Base-by-base conservation (phyloP, 2,797 vertebrate genomes). In the Pogonophryne albipinna region DNA sequence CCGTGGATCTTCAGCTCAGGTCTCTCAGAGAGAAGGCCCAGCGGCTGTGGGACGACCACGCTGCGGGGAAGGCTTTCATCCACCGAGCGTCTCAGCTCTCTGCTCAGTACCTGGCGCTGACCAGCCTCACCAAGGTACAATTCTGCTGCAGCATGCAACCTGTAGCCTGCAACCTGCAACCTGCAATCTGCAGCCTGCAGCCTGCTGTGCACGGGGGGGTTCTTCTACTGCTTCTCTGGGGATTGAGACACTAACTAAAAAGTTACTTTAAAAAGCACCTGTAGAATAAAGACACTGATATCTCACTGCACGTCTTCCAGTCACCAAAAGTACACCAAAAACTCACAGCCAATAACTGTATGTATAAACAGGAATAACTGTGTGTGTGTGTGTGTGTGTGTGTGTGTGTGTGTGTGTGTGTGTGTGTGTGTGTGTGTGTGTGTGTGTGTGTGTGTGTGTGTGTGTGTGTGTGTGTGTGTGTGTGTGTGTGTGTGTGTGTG, bases 11-110 rank as follows among this genome's bases (percentile, higher is more conserved):
- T 94, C 97, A 97, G 95, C 96, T 99, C 94, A 94, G 89, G 95
- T 97, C 94, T 95, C 95, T 99, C 78, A 98, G 95, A 95, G 97
- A 97, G 91, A 99, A 98, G 95, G 97, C 97, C 95, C 96, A 96
- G 92, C 96, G 96, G 94, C 95, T 99, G 92, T 96, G 95, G 94
- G 97, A 97, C 85, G 96, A 97, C 85, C 96, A 97, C 84, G 95
- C 97, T 83, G 96, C 96, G 93, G 96, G 96, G 92, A 98, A 96
- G 96, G 96, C 96, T 94, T 98, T 98, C 96, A 93, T 95, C 94
- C 97, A 97, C 94, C 96, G 96, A 93, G 97, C 98, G 81, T 98
- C 97, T 85, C 97, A 97, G 89, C 96, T 99, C 88, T 97, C 97
- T 93, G 95, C 97, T 95, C 97, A 96, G 69, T 98, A 96, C 93